Base-by-base conservation (phyloP, 2,113 vertebrate genomes). In the Mus pahari region DNA sequence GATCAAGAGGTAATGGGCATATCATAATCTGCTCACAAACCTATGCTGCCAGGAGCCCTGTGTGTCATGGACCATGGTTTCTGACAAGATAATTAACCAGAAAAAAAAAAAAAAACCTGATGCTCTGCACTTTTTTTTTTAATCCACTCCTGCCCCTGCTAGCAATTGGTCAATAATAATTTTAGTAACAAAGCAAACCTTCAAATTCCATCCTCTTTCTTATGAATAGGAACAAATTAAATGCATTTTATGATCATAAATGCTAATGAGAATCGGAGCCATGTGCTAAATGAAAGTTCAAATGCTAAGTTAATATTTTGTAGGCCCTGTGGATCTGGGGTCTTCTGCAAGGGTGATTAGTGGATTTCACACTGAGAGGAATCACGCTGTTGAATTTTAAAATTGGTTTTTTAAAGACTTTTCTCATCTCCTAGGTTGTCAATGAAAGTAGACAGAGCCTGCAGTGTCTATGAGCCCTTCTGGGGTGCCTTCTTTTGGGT, bases 171-270 rank as follows among this genome's bases (percentile, higher is more conserved):
- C 83, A 55, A 94, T 90, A 95, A 91, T 96, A 39, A 78, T 94
- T 84, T 96, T 96, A 95, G 16, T 75, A 70, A 70, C 81, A 96
- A 98, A 98, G 96, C 91, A 98, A 94, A 96, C 91, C 90, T 97
- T 98, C 90, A 95, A 68, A 96, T 95, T 96, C 97, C 66, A 3
- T 7, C 89, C 45, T 97, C 2, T 87, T 97, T 97, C 97, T 96
- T 94, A 78, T 94, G 50, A 75, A 74, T 86, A 89, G 88, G 94
- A 89, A 97, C 8, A 84, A 96, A 93, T 96, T 95, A 68, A 66
- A 55, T 96, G 96, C 20, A 95, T 90, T 58, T 97, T 53, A 48
- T 14, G 92, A 96, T 97, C 96, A 86, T 64, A 92, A 97, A 97
- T 95, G 20, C 39, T 97, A 91, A 96, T 92, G 55, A 97, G 87